Percentiles rank a stretch among this genome's conserved stretches.
Evolutionary conservation across 2,797 vertebrate species (phyloP).

Genomic region (Oreortyx pictus): DNA sequence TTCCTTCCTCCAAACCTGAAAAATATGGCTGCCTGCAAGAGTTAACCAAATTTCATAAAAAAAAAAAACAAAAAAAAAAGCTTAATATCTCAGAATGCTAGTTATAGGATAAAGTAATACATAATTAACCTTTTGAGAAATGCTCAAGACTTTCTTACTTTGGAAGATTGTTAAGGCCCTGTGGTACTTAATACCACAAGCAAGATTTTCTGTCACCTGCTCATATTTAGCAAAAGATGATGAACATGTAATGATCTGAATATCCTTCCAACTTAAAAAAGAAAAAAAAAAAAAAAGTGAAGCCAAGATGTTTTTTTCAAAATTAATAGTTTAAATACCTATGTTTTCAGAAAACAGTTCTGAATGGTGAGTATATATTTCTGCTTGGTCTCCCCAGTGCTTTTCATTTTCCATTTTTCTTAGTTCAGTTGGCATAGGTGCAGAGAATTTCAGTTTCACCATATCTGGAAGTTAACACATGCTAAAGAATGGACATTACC

Average conservation of each 20-base stretch:
- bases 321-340: not conserved
- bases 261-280: not conserved
- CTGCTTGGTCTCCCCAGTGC: not conserved
- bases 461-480: not conserved
- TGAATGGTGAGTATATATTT: not conserved
- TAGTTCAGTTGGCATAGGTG: not conserved
- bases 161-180: not conserved
- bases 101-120: not conserved
- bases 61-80: too few species aligned
- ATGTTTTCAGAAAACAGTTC: not conserved
- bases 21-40: not conserved
- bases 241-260: not conserved
- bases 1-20: not conserved
- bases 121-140: not conserved
- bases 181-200: not conserved
- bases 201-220: not conserved
- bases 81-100: not conserved
- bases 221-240: not conserved
- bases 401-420: not conserved
- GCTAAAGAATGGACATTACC: not conserved
- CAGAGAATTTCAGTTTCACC: not conserved
- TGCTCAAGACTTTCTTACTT: not conserved
- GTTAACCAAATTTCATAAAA: not conserved
- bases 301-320: not conserved
- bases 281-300: not conserved